Evolutionary conservation across 2,797 vertebrate species (phyloP), one percentile per base, ranked within the genome.

Genomic region (Sciurus carolinensis): DNA sequence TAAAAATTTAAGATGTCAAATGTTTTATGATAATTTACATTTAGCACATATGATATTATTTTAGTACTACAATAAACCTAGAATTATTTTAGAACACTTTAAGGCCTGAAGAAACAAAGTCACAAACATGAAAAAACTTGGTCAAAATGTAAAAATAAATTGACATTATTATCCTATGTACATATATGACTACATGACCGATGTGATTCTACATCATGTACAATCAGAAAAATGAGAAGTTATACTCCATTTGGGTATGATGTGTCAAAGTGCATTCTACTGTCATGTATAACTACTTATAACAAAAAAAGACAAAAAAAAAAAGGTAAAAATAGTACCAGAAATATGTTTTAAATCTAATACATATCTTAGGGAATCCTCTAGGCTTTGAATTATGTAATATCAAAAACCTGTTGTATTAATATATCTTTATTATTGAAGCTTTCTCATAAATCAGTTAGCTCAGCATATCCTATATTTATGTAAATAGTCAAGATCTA

Each of bases 1-100:
- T 33, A 66, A 57, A 81, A 67, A 4, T 64, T 79, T 93, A 62
- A 87, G 42, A 84, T 82, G 12, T 71, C n/a, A 77, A 44, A 72
- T 4, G 3, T 50, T 91, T 82, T 79, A 71, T 79, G 62, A 59
- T 87, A 52, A 7, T 64, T 8, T 52, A 76, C 2, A 36, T 76
- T 95, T 83, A 54, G 44, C 26, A 72, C 22, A 87, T 24, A 26
- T 22, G 24, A 67, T 30, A 50, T 89, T 93, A 67, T 67, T 91
- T 95, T 93, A 44, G 15, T 64, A 13, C 20, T 69, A 13, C n/a
- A 22, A 44, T 77, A 67, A 66, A 42, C 64, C 82, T 81, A 93
- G 47, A 91, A 59, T 87, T 93, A 89, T 75, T 92, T 95, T 79
- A 67, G 80, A 66, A 44, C 8, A 89, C n/a, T 59, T 93, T 81